Evolutionary conservation across 2,888 invertebrate genomes (phyloP), one percentile per base, ranked within the genome.

Genomic region (Blastobasis adustella): DNA sequence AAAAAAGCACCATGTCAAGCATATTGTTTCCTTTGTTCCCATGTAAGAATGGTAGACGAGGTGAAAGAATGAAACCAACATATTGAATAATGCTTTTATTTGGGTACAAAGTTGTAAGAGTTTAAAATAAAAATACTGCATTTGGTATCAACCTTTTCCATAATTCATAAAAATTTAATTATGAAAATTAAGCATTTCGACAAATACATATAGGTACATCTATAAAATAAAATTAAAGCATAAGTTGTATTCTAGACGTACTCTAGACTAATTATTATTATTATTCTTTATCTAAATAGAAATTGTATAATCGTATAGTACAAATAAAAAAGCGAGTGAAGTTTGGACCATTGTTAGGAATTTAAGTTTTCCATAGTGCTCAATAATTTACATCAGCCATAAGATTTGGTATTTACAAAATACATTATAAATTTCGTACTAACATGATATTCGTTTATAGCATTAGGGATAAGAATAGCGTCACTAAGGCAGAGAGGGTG

Each of bases 311-410:
- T 84, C 73, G 72, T 85, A 84, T 83, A 84, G 82, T 85, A 87
- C 84, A 87, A 86, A 86, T 86, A 71, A 86, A 82, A 81, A 86
- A 86, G 86, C 86, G 71, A 84, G 83, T 83, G 82, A 84, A 82
- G 82, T 85, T 87, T 87, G 87, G 87, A 87, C 87, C 87, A 86
- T 87, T 85, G 82, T 82, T 86, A 87, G 87, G 86, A 87, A 87
- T 86, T 79, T 65, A 78, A 81, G 82, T 81, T 82, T 82, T 85
- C 85, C 85, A 77, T 82, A 79, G 83, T 84, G 84, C 82, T 78
- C 73, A 71, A 76, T 79, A 79, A 75, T 74, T 69, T 74, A 83
- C 80, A 82, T 73, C 76, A 79, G 81, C 76, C 73, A 71, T 79
- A 77, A 80, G 77, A 79, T 70, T 71, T 80, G 73, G 69, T 83